Evolutionary conservation across 2,113 vertebrate species (phyloP).

Genomic region (Lanius collurio): DNA sequence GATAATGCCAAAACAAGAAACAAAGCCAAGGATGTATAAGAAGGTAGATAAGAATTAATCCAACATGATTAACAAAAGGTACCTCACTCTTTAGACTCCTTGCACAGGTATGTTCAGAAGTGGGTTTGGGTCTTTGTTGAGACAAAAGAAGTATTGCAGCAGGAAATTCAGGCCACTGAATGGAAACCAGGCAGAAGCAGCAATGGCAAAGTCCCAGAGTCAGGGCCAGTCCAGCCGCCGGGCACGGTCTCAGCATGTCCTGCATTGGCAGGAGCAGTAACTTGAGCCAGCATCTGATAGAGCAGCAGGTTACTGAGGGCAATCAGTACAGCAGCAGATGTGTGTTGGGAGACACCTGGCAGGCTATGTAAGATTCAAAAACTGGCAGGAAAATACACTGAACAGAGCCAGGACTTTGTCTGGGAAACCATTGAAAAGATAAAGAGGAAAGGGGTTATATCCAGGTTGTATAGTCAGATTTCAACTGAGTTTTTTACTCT

Average conservation of each 20-base stretch:
- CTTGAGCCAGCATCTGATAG: constrained; percentile 22
- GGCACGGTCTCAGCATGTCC: not conserved
- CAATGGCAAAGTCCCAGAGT: not conserved
- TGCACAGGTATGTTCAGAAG: not conserved
- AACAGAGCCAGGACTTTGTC: not conserved
- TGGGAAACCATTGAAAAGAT: not conserved
- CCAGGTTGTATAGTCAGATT: not conserved
- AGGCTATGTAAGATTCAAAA: not conserved
- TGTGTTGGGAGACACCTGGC: not conserved
- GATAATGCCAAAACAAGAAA: not conserved
- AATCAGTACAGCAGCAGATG: constrained; percentile 21
- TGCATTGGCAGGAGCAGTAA: not conserved
- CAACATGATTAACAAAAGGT: not conserved
- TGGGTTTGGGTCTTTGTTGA: not conserved
- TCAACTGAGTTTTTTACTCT: not conserved
- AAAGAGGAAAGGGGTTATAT: not conserved
- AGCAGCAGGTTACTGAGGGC: not conserved
- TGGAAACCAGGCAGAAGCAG: not conserved
- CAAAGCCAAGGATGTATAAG: not conserved
- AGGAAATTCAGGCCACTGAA: not conserved
- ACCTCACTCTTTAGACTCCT: not conserved
- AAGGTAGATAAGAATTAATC: not conserved
- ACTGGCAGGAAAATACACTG: not conserved
- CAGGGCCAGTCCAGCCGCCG: not conserved
- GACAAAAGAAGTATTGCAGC: not conserved